Evolutionary conservation across 2,888 invertebrate species (phyloP), one percentile per base, ranked within the genome.

Genomic region (Diplazon laetatorius): DNA sequence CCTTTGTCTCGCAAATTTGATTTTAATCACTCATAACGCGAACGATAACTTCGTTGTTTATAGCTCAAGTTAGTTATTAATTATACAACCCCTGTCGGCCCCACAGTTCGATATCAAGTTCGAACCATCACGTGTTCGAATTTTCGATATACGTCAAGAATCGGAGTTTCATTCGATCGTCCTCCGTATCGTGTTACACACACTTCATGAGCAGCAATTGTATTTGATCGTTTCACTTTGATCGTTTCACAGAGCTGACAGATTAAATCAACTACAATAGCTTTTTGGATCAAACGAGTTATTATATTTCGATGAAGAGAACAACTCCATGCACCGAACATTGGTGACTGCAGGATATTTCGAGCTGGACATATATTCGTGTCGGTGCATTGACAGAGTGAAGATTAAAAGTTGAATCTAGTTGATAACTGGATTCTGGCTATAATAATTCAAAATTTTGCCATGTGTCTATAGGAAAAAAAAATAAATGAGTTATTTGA

Each of bases 1-100:
- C 22, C 35, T 35, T 30, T 63, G 25, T 63, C 63, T 57, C 65
- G 37, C 69, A 44, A 78, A 78, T 78, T 74, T 70, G 35, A 59
- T 65, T 52, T 55, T 10, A 14, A 48, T 63, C 63, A 22, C 48
- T 6, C 12, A 30, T 30, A 60, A 42, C 22, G 42, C 18, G 35
- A 44, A 59, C 57, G 62, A 20, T 5, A 30, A 30, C 18, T 55
- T 37, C 52, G 5, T n/a, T 48, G 30, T 25, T 10, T 22, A 20
- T 66, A 18, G 50, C 70, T 65, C 59, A 9, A 16, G 74, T 69
- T 69, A 25, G 70, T 60, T 70, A 73, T 65, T 60, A 66, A 78
- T 78, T 66, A 66, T 59, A 60, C 44, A 65, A 69, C 39, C 18
- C 30, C 42, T 42, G 57, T 62, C 59, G 30, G 14, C 57, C 39